phyloP scores from a whole-genome alignment of 2,113 vertebrate species.

The Ornithorhynchus anatinus region DNA sequence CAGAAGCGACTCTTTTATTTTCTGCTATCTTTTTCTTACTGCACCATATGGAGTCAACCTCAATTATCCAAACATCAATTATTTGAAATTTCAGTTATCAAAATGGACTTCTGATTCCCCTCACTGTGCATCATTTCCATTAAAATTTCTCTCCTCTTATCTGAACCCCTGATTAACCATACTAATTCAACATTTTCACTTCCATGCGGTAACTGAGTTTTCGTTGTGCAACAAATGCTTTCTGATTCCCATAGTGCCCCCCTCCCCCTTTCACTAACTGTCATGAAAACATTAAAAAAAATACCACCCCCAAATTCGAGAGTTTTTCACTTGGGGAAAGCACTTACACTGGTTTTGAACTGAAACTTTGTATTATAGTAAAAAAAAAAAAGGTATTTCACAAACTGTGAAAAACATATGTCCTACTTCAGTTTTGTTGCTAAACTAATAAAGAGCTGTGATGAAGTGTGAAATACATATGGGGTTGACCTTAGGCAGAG shows the following conservation, averaged over 20 bases:
- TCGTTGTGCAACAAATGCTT: background rate
- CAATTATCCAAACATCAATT: background rate
- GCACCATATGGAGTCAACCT: background rate
- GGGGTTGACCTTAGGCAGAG: no score
- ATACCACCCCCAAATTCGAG: background rate
- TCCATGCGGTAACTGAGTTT: background rate
- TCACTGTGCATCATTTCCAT: background rate
- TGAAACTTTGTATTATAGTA: background rate
- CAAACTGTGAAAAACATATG: no score
- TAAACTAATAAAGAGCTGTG: no score
- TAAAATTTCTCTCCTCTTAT: background rate
- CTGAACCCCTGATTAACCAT: background rate
- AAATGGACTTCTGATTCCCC: background rate
- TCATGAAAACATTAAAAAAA: background rate
- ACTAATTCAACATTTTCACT: background rate
- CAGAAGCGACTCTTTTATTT: background rate
- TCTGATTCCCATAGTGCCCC: background rate
- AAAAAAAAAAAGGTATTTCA: no score
- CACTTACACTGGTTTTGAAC: background rate
- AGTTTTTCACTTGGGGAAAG: background rate
- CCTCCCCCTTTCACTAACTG: background rate
- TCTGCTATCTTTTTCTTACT: background rate
- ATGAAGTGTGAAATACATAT: no score
- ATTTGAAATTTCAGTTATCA: background rate
- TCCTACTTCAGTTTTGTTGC: no score